These are phyloP conservation scores for Crioceris asparagi DNA, from an alignment of 2,888 invertebrate species.

Conservation along the genomic window DNA sequence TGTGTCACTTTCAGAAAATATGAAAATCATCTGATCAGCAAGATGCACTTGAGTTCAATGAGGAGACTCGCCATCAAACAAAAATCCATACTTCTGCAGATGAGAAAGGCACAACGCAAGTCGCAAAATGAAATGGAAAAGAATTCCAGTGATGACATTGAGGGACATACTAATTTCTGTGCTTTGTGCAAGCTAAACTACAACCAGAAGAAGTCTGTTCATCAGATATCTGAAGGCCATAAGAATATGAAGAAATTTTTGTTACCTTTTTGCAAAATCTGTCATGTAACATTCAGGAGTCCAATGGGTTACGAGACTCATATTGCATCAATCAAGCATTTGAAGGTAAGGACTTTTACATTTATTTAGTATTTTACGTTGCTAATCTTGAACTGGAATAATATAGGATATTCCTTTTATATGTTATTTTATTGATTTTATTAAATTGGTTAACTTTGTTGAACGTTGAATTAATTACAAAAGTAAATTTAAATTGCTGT, in stretches of 20 bases:
- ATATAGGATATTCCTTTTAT: too few relatives aligned
- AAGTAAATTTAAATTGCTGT: too few relatives aligned
- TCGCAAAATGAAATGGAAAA: slow-evolving; percentile 71
- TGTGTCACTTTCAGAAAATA: slow-evolving; percentile 68
- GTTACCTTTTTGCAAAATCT: slow-evolving; percentile 70
- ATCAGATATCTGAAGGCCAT: slow-evolving; percentile 70
- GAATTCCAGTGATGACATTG: slow-evolving; percentile 47
- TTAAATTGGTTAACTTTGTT: too few relatives aligned
- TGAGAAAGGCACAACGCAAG: slow-evolving; percentile 70
- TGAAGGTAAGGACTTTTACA: slow-evolving; percentile 67
- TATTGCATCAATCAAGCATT: slow-evolving; percentile 69
- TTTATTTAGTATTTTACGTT: too few relatives aligned
- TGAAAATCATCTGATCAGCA: slow-evolving; percentile 59
- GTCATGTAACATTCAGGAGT: slow-evolving; percentile 66
- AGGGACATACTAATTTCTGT: slow-evolving; percentile 36
- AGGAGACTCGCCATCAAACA: slow-evolving; percentile 62
- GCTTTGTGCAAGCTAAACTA: slow-evolving; percentile 38
- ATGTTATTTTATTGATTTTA: too few relatives aligned
- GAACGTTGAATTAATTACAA: too few relatives aligned
- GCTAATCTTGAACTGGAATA: too few relatives aligned
- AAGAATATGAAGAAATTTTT: slow-evolving; percentile 77
- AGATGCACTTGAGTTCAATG: slow-evolving; percentile 63
- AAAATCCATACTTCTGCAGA: slow-evolving; percentile 51
- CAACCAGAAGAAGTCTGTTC: slow-evolving; percentile 51
- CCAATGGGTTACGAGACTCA: slow-evolving; percentile 81